Evolutionary conservation across 2,888 invertebrate species (phyloP), one percentile per base, ranked within the genome.

Genomic region (Phoenoteleia sp.): DNA sequence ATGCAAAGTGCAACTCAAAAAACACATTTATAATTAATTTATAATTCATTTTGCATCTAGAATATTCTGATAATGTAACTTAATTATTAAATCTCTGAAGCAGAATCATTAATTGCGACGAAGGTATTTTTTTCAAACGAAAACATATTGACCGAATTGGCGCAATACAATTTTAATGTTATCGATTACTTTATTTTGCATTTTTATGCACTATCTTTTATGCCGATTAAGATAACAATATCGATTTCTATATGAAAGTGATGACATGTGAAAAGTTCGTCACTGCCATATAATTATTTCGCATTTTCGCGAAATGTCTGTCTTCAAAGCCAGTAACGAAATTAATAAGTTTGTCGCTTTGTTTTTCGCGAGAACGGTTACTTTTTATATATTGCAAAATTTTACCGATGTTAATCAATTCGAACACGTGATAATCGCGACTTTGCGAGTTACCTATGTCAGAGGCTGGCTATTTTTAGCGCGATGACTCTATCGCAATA

Each of bases 381-480:
- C n/a, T n/a, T n/a, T n/a, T n/a, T n/a, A n/a, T n/a, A n/a, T n/a
- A n/a, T n/a, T n/a, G n/a, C 39, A 52, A 75, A 45, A 54, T 54
- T 62, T 62, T 45, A 69, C 67, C 67, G 25, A 52, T 72, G 58
- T 66, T 67, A 66, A 76, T 69, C 74, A 77, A 58, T 58, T 58
- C 47, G 39, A 69, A 52, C 54, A 36, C 74, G 42, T 60, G n/a
- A n/a, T n/a, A n/a, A 72, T 58, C 49, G 27, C 47, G 74, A 42
- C 56, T 62, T 49, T 17, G 42, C 76, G 64, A 64, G 67, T 62
- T 82, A 88, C 86, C 85, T 87, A 86, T 88, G 85, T 88, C 80
- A 79, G 56, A 58, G 64, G 62, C 60, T 36, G 27, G 71, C 85
- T 89, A 89, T 89, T 89, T 88, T 86, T 87, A 88, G 87, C 88